A percentile compares a stretch with the other conserved stretches of the same genome.
Evolutionary conservation across 2,888 invertebrate species (phyloP).

Genomic region (Camponotus fellah): DNA sequence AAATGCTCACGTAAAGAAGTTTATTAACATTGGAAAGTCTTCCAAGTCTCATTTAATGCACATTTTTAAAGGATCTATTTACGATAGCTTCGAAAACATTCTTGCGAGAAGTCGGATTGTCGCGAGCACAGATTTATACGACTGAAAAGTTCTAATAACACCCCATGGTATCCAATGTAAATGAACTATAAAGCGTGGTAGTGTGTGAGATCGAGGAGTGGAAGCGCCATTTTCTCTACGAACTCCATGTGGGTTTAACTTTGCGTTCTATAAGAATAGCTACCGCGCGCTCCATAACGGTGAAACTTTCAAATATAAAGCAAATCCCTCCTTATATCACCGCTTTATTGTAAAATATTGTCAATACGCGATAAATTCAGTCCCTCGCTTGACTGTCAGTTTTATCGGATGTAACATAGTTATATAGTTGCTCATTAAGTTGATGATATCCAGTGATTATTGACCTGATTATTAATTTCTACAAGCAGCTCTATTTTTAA

Average conservation of each 20-base stretch:
- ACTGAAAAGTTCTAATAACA: slow-evolving; percentile 61
- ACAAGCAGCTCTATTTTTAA: slow-evolving; percentile 9
- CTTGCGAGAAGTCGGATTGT: slow-evolving; percentile 28
- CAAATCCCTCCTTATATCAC: slow-evolving; percentile 70
- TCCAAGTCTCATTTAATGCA: background rate
- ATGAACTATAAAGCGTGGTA: slow-evolving; percentile 58
- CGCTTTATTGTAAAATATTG: slow-evolving; percentile 70
- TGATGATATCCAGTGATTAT: slow-evolving; percentile 7
- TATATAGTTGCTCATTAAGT: slow-evolving; percentile 11
- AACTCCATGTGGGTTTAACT: slow-evolving; percentile 58
- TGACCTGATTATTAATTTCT: slow-evolving; percentile 33
- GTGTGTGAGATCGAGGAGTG: slow-evolving; percentile 12
- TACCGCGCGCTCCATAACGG: slow-evolving; percentile 52
- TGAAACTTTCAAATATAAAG: slow-evolving; percentile 71
- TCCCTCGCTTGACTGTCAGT: background rate
- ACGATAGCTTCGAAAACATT: slow-evolving; percentile 20
- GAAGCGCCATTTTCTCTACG: slow-evolving; percentile 26
- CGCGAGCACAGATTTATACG: slow-evolving; percentile 59
- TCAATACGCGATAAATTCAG: slow-evolving; percentile 69
- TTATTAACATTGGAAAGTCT: background rate
- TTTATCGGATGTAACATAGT: slow-evolving; percentile 33
- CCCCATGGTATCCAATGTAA: slow-evolving; percentile 58
- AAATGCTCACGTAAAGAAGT: background rate
- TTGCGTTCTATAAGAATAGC: slow-evolving; percentile 61
- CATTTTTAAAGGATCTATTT: slow-evolving; percentile 26